Evolutionary conservation across 2,113 vertebrate genomes (phyloP), one percentile per base, ranked within the genome.

Genomic region (Anarrhichthys ocellatus): DNA sequence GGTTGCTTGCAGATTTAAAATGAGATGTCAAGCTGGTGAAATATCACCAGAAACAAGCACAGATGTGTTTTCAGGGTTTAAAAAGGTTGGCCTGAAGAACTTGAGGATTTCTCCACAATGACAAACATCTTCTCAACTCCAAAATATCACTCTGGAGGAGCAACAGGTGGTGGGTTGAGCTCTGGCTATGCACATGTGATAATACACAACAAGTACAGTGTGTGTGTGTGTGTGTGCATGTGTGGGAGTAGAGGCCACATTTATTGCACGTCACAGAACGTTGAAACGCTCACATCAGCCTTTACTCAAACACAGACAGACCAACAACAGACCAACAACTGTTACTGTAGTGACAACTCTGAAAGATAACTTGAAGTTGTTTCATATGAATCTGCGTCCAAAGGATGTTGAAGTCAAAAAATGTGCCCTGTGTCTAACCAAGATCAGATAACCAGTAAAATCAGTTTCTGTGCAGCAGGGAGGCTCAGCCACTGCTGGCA

Each of bases 141-240:
- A 78, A 91, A 92, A 94, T 92, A 94, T 87, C 83, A 14, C 73
- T 27, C 9, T 76, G 82, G 65, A 76, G 40, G 32, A 85, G 71
- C 78, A 84, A 88, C 92, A 93, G 89, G 89, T 94, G 89, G 66
- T 48, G 76, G 67, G 66, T 29, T 58, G 83, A 71, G 56, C 63
- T 48, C 15, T 54, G 67, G 67, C 52, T 7, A 14, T 63, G 46
- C 54, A 61, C 75, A 52, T 44, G 75, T 76, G 65, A 81, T 61
- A 76, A 84, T 72, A 78, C 80, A 81, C 80, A 67, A 54, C 36
- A 77, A 44, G 61, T 22, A 68, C 3, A 17, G 68, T 56, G 68
- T 38, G 32, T 14, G 6, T 58, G 68, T 56, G 68, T 38, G 32
- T 14, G 6, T 58, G 63, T 17, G 59, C 22, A 20, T 72, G 81